Percentiles rank a stretch among this genome's conserved stretches.
phyloP scores from a whole-genome alignment of 1,140 invertebrate genomes.

The Coenobita brevimanus region DNA sequence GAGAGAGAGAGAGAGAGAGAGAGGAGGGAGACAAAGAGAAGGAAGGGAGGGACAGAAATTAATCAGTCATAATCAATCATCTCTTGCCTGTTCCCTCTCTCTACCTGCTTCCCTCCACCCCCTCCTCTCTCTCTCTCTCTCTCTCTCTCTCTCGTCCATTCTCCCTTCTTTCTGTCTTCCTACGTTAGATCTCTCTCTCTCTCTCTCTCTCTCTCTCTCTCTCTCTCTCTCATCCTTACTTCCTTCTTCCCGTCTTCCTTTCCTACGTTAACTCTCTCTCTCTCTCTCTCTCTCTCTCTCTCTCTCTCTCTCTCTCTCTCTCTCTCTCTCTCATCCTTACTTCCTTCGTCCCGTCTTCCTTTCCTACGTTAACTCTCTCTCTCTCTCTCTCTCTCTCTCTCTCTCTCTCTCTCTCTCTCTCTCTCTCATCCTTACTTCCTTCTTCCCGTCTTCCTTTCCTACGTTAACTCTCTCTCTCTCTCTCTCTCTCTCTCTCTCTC shows the following conservation, averaged over 20 bases:
- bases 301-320: no score
- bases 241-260: no score
- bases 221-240: neutral
- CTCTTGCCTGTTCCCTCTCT: no score
- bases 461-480: neutral
- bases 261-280: no score
- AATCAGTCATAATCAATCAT: no score
- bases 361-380: neutral
- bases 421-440: neutral
- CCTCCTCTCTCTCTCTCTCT: constrained; percentile 17
- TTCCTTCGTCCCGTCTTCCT: neutral
- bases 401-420: constrained; percentile 17
- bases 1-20: no score
- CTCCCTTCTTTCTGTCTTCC: neutral
- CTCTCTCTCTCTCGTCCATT: neutral
- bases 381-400: constrained; percentile 20
- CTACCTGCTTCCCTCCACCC: neutral
- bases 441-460: no score
- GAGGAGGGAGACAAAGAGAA: no score
- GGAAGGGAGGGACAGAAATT: no score
- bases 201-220: neutral
- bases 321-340: neutral
- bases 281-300: no score
- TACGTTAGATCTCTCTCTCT: neutral
- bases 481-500: constrained; percentile 29